Percentiles rank a stretch among this genome's conserved stretches.
phyloP scores from a whole-genome alignment of 53 echinoderm and acorn worm genomes.

The Holothuria scabra region DNA sequence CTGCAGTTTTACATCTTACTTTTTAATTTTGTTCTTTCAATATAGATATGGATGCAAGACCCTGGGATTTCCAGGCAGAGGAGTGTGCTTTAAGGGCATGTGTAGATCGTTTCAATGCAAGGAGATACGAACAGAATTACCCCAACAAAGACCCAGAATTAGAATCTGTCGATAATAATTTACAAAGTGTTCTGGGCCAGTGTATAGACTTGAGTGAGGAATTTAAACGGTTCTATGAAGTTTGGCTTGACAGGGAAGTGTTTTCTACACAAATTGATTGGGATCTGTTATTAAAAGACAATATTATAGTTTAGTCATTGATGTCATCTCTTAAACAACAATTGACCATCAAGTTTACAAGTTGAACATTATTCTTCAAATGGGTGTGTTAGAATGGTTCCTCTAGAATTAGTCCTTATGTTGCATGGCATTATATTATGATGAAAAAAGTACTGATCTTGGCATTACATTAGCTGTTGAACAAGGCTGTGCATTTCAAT shows the following conservation, averaged over 20 bases:
- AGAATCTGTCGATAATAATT: slow-evolving; percentile 88
- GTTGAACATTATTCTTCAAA: too few species aligned
- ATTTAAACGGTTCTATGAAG: slow-evolving; percentile 91
- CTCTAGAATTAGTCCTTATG: too few species aligned
- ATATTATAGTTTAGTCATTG: slow-evolving; percentile 66
- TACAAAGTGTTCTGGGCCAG: slow-evolving; percentile 93
- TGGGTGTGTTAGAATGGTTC: too few species aligned
- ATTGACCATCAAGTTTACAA: too few species aligned
- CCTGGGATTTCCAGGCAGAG: slow-evolving; percentile 99
- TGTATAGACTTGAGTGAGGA: slow-evolving; percentile 88
- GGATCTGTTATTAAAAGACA: slow-evolving; percentile 92
- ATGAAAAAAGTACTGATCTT: too few species aligned
- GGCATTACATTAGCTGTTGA: too few species aligned
- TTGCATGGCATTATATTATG: too few species aligned
- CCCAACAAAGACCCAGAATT: slow-evolving; percentile 72
- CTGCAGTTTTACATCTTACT: neutral
- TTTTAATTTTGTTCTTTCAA: neutral
- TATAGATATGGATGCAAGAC: slow-evolving; percentile 98
- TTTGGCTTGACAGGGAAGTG: slow-evolving; percentile 96
- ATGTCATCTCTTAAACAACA: too few species aligned
- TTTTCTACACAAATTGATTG: slow-evolving; percentile 97
- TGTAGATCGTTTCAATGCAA: slow-evolving; percentile 92
- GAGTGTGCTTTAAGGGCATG: slow-evolving; percentile 96
- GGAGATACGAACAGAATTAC: slow-evolving; percentile 77
- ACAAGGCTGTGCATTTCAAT: too few species aligned